Conservation (phyloP, 2,888 invertebrate genomes). For the Lissocephala sabroskyi region DNA sequence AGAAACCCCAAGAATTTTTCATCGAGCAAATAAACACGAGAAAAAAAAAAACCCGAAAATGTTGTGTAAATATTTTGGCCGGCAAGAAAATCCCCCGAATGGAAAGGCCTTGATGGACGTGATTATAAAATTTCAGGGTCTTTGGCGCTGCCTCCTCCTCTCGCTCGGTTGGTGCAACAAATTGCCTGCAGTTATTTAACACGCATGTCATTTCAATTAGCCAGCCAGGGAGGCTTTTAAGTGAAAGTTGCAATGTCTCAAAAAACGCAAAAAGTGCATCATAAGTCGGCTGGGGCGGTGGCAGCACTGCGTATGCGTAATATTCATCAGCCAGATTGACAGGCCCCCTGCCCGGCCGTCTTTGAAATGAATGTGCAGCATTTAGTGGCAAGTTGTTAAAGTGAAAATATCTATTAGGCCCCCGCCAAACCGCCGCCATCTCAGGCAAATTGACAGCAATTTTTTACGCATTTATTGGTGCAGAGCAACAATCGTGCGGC, state of each 20-base stretch:
- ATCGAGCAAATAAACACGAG: no score
- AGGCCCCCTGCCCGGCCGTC: no score
- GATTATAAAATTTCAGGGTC: no score
- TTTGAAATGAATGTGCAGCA: no score
- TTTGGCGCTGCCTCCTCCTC: no score
- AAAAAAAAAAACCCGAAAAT: neutral
- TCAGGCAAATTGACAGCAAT: no score
- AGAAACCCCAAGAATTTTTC: no score
- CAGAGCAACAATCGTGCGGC: neutral
- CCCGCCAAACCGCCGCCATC: no score
- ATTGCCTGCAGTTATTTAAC: conserved; percentile 45
- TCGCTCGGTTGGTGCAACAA: conserved; percentile 2
- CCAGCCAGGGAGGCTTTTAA: conserved; percentile 22
- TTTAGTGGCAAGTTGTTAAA: conserved; percentile 22
- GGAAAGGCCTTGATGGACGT: no score
- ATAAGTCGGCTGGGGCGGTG: conserved; percentile 8
- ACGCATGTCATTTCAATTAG: conserved; percentile 50
- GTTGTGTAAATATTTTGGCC: neutral
- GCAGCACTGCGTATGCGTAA: conserved; percentile 57
- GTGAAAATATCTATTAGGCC: conserved; percentile 36
- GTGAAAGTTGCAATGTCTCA: conserved; percentile 39
- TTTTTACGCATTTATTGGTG: conserved; percentile 27
- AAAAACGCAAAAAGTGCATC: neutral
- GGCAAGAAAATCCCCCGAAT: neutral
- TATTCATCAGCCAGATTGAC: conserved; percentile 29